Evolutionary conservation across 2,113 vertebrate genomes (phyloP), one percentile per base, ranked within the genome.

Genomic region (Phocoena phocoena): DNA sequence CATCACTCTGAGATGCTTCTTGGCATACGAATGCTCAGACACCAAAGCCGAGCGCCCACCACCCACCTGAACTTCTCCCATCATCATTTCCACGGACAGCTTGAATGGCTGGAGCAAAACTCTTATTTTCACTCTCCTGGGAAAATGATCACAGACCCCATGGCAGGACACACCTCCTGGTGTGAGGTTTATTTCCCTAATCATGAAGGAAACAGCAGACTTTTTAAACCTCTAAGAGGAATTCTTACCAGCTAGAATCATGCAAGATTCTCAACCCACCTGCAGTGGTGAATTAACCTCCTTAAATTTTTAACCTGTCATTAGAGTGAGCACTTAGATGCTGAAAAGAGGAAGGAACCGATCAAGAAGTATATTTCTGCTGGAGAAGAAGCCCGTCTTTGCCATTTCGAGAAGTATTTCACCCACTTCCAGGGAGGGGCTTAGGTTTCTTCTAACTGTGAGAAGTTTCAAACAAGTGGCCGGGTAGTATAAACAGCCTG

Each of bases 11-110:
- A 21, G n/a, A 23, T 0, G 21, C 36, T 1, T 25, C 41, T 58
- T 5, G 36, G 15, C 2, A 50, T 0, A 6, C 0, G 0, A 18
- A n/a, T 0, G 50, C 18, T 21, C 38, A 28, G 1, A 41, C 25
- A 2, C 28, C 62, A 8, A 55, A 67, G 50, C 20, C 8, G 47
- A 38, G 41, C 0, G 21, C n/a, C 50, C 21, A 20, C 3, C 11
- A 2, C 17, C 21, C 15, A 25, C 5, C 28, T 8, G 2, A 6
- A 26, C 25, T 47, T 47, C 23, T 36, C 15, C 14, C 6, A 14
- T 5, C 47, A n/a, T 28, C 41, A 0, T 18, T 28, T 55, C 18
- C 21, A 23, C 1, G 5, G 3, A 5, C 7, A 28, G 33, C 15
- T 74, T 11, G 36, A 65, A 8, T 5, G 41, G 58, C 50, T 26